Conservation (phyloP, 2,113 vertebrate genomes). For the Cygnus atratus region DNA sequence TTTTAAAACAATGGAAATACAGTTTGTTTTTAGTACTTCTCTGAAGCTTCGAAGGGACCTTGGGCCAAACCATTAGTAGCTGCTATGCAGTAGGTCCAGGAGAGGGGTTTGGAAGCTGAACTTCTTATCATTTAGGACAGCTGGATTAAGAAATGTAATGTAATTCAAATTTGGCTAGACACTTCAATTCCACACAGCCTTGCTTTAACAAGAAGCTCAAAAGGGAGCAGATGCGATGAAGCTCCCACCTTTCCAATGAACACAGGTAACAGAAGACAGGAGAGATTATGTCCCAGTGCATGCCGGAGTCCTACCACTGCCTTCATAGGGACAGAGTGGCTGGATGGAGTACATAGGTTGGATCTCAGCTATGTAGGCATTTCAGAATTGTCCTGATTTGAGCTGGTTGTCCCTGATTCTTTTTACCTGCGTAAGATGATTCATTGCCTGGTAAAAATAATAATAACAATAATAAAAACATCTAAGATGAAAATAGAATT, state of each 20-base stretch:
- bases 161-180: background rate
- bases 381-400: background rate
- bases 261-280: background rate
- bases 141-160: too few species aligned
- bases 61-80: background rate
- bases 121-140: too few species aligned
- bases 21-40: background rate
- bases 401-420: slow-evolving; percentile 2
- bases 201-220: background rate
- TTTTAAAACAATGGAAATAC: background rate
- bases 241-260: background rate
- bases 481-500: background rate
- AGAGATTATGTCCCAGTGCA: background rate
- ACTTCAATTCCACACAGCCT: background rate
- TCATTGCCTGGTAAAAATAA: slow-evolving; percentile 12
- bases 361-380: background rate
- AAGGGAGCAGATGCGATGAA: background rate
- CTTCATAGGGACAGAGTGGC: background rate
- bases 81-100: background rate
- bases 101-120: background rate
- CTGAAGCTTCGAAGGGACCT: background rate
- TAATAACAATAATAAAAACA: background rate
- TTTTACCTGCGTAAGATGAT: background rate
- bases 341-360: background rate
- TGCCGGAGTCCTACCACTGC: background rate